Evolutionary conservation across 1,140 invertebrate species (phyloP).

Genomic region (Lasioglossum albipes): DNA sequence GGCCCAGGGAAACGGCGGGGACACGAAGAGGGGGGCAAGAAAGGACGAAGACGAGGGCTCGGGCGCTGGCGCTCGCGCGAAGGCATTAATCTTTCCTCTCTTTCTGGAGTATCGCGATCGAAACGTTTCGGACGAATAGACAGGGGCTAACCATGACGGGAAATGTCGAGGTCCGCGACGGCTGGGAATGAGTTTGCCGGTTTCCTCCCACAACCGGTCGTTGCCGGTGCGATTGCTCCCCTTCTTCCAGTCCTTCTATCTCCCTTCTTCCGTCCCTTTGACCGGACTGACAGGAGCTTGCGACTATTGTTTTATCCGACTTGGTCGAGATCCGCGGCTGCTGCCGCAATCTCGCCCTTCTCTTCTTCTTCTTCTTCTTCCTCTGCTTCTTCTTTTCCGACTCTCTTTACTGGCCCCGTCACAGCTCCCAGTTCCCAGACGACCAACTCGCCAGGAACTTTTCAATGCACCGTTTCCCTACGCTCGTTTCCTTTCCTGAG

Average conservation of each 20-base stretch:
- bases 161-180: conserved; percentile 73
- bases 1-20: not conserved
- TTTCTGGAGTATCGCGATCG: conserved; percentile 62
- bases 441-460: too few relatives aligned
- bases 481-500: too few relatives aligned
- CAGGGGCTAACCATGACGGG: conserved; percentile 65
- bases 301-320: conserved; percentile 64
- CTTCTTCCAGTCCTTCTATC: conserved; percentile 24
- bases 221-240: conserved; percentile 17
- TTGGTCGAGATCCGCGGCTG: conserved; percentile 17
- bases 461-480: too few relatives aligned
- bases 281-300: conserved; percentile 56
- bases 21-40: too few relatives aligned
- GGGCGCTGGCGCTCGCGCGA: conserved; percentile 11
- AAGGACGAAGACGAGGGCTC: not conserved
- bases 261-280: conserved; percentile 37
- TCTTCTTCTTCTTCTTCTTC: not conserved
- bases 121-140: conserved; percentile 67
- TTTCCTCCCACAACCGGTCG: conserved; percentile 75
- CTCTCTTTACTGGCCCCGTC: too few relatives aligned
- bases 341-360: conserved; percentile 45
- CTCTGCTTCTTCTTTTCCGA: too few relatives aligned
- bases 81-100: conserved; percentile 56
- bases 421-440: too few relatives aligned
- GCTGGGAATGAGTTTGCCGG: conserved; percentile 76